Conservation (phyloP, 2,797 vertebrate genomes). For the Falco concolor region DNA sequence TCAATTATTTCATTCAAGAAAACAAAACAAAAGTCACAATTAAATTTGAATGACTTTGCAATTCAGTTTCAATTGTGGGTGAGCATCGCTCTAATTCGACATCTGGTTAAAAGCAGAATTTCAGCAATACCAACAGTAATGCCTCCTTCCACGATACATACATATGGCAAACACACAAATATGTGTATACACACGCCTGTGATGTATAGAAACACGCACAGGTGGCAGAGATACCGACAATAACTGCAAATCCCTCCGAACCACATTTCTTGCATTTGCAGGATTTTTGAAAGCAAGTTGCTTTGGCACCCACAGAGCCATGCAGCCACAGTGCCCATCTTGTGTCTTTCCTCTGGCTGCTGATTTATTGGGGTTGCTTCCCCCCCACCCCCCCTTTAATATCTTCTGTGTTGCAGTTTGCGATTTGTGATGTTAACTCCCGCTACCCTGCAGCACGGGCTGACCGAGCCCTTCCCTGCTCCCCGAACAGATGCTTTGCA, state of each 20-base stretch:
- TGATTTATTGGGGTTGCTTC: neutral
- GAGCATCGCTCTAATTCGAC: neutral
- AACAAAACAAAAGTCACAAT: constrained; percentile 17
- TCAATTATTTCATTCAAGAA: constrained; percentile 17
- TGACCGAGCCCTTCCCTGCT: neutral
- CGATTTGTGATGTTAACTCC: neutral
- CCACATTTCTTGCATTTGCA: neutral
- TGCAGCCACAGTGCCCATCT: neutral
- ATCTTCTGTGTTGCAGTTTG: neutral
- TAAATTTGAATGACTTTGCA: neutral
- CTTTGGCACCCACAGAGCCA: neutral
- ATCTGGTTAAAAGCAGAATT: neutral
- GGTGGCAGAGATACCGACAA: neutral
- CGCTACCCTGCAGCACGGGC: neutral
- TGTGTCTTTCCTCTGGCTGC: neutral
- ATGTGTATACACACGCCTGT: neutral
- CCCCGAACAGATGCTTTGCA: neutral
- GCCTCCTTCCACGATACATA: neutral
- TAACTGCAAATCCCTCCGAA: neutral
- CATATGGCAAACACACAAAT: neutral
- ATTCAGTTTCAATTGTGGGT: neutral
- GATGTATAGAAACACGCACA: neutral
- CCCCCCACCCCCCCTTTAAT: fast-evolving
- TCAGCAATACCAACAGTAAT: neutral
- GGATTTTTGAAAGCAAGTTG: neutral